A percentile compares a stretch with the other conserved stretches of the same genome.
phyloP scores from a whole-genome alignment of 2,797 vertebrate genomes.

The Trematomus bernacchii region DNA sequence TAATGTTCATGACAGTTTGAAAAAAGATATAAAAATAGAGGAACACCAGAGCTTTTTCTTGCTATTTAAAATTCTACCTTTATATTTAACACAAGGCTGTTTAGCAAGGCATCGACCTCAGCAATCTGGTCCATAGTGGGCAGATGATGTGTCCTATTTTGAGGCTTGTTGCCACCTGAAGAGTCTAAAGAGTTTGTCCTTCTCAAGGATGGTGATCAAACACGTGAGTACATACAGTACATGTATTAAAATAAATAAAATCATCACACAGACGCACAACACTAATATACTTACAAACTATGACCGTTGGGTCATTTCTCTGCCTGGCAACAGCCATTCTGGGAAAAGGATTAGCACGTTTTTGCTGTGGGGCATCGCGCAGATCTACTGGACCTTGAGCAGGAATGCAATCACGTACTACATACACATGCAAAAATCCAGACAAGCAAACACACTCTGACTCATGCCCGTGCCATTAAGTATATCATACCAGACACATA shows the following conservation, averaged over 20 bases:
- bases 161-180: not conserved
- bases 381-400: conserved; percentile 76
- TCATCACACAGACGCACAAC: not conserved
- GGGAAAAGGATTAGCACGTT: conserved; percentile 72
- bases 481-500: conserved; percentile 47
- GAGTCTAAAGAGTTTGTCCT: not conserved
- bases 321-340: conserved; percentile 81
- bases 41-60: not conserved
- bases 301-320: conserved; percentile 63
- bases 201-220: not conserved
- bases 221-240: too few species aligned
- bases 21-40: too few species aligned
- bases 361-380: conserved; percentile 34
- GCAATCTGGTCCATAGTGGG: too few species aligned
- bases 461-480: conserved; percentile 54
- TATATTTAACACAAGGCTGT: conserved; percentile 4
- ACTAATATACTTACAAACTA: not conserved
- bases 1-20: too few species aligned
- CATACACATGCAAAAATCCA: conserved; percentile 50
- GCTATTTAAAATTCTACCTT: not conserved
- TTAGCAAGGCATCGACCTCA: not conserved
- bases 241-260: not conserved
- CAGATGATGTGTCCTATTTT: not conserved
- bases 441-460: conserved; percentile 60
- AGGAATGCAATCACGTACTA: conserved; percentile 61